Evolutionary conservation across 2,797 vertebrate genomes (phyloP).

Genomic region (Phyllotis vaccarum): DNA sequence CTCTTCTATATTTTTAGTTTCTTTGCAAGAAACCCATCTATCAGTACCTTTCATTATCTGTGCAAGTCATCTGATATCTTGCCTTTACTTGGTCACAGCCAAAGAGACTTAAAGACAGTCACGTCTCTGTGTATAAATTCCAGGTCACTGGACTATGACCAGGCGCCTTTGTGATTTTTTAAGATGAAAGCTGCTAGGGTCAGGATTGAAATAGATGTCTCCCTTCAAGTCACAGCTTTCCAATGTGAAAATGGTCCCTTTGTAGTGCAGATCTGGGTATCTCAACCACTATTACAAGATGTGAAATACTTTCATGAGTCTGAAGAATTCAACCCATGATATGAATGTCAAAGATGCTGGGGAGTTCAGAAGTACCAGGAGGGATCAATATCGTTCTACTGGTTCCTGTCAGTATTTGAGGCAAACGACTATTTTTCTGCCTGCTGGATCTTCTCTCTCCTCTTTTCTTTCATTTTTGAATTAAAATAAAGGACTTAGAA

Average conservation of each 20-base stretch:
- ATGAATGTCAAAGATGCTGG: not conserved
- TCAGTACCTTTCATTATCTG: not conserved
- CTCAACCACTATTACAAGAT: not conserved
- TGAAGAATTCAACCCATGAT: not conserved
- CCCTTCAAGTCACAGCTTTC: not conserved
- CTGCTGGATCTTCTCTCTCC: not conserved
- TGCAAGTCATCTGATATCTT: not conserved
- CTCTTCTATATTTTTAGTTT: not conserved
- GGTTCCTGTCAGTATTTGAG: not conserved
- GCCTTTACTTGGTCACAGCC: not conserved
- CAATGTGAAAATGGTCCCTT: not conserved
- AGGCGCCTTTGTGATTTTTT: not conserved
- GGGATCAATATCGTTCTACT: not conserved
- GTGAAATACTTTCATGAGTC: not conserved
- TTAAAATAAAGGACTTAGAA: not conserved
- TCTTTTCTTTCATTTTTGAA: not conserved
- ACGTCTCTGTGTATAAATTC: not conserved
- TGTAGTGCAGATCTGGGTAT: not conserved
- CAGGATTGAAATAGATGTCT: not conserved
- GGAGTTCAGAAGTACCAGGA: not conserved
- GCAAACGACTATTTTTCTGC: not conserved
- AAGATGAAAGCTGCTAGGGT: not conserved
- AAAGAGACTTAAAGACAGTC: not conserved
- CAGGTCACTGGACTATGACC: not conserved
- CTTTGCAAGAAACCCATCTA: not conserved